phyloP scores from a whole-genome alignment of 2,888 invertebrate species.

The Leptopilina syphax region DNA sequence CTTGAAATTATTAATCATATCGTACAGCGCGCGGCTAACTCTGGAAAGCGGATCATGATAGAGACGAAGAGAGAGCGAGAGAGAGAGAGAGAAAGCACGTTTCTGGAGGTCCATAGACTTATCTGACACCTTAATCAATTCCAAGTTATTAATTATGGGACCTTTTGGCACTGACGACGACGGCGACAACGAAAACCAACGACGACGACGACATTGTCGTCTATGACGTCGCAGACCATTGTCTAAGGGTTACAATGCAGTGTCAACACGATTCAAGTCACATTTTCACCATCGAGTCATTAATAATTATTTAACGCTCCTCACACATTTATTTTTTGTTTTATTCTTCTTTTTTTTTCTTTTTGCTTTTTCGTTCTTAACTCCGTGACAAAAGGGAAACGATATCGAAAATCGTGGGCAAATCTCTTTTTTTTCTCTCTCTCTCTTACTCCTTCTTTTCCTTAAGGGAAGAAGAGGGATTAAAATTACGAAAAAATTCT shows the following conservation, averaged over 20 bases:
- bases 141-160: slow-evolving; percentile 71
- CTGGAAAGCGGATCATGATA: slow-evolving; percentile 57
- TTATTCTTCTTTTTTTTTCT: too few relatives aligned
- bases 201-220: slow-evolving; percentile 48
- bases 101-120: slow-evolving; percentile 72
- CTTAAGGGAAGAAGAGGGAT: too few relatives aligned
- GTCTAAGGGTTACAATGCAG: slow-evolving; percentile 64
- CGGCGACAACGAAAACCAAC: slow-evolving; percentile 38
- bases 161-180: slow-evolving; percentile 59
- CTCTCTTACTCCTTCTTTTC: too few relatives aligned
- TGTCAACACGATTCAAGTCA: slow-evolving; percentile 72
- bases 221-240: slow-evolving; percentile 62
- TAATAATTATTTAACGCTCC: slow-evolving; percentile 69
- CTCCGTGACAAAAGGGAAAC: slow-evolving; percentile 3
- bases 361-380: slow-evolving; percentile 19
- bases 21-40: slow-evolving; percentile 59
- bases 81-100: slow-evolving; percentile 49
- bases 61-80: slow-evolving; percentile 47
- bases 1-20: slow-evolving; percentile 76
- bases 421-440: background rate
- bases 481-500: too few relatives aligned
- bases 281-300: slow-evolving; percentile 65
- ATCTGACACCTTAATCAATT: slow-evolving; percentile 77
- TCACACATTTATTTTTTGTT: background rate
- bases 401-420: background rate